These are phyloP conservation scores for Semotilus atromaculatus DNA, from an alignment of 2,797 vertebrate genomes.

Conservation along the genomic window DNA sequence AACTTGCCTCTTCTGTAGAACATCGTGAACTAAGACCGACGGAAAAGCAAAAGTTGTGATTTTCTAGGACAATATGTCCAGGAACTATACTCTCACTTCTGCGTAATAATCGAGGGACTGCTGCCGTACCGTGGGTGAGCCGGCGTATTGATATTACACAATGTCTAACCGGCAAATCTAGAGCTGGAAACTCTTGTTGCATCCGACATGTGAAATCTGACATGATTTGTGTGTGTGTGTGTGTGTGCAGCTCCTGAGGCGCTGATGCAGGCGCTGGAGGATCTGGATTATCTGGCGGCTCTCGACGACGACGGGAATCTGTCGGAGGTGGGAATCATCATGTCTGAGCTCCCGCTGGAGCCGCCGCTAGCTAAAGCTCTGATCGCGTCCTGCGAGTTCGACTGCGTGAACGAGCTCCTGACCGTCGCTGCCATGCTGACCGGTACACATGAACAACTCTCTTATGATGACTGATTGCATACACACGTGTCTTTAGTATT, in stretches of 20 bases:
- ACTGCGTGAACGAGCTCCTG: conserved; percentile 94
- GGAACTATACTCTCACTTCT: too few species aligned
- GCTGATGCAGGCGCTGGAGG: conserved; percentile 95
- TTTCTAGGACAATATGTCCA: too few species aligned
- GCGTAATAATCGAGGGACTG: too few species aligned
- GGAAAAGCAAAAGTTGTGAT: too few species aligned
- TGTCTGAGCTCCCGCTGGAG: conserved; percentile 92
- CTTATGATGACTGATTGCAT: too few species aligned
- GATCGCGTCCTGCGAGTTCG: conserved; percentile 92
- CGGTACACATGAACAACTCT: conserved; percentile 67
- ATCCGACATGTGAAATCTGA: too few species aligned
- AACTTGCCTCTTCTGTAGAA: too few species aligned
- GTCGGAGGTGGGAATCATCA: conserved; percentile 94
- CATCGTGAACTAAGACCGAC: too few species aligned
- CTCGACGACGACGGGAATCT: conserved; percentile 92
- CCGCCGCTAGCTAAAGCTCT: conserved; percentile 91
- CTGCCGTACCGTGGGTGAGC: too few species aligned
- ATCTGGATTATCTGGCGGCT: conserved; percentile 94
- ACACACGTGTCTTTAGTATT: not conserved
- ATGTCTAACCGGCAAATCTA: not conserved
- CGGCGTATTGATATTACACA: too few species aligned
- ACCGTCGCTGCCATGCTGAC: conserved; percentile 95
- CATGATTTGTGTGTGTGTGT: not conserved
- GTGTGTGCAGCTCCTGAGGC: conserved; percentile 85
- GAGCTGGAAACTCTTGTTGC: not conserved